Base-by-base conservation (phyloP, 2,113 vertebrate genomes). In the Alaudala cheleensis region DNA sequence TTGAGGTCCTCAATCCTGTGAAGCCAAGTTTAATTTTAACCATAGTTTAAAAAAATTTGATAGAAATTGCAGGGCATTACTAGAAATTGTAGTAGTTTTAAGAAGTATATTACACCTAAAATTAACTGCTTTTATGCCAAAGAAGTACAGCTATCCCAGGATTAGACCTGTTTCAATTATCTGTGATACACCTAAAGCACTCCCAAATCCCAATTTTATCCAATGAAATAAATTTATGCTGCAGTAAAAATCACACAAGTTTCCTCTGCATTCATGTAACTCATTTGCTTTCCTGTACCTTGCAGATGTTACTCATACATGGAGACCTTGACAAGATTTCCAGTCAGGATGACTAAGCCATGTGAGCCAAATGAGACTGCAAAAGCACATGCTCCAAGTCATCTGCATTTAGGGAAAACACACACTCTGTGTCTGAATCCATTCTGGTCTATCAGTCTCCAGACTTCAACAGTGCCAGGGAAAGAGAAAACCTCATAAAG, bases 321-420 rank as follows among this genome's bases (percentile, higher is more conserved):
- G 26, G 78, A 81, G 79, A 86, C 72, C 70, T 21, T 72, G 74
- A 80, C 33, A 77, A 33, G 44, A 69, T 61, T 92, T 86, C 86
- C 83, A 74, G 69, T 61, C 70, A 70, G 29, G 44, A 73, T 34
- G 26, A 85, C 60, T n/a, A 29, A 26, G 29, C 70, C 64, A 14
- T 6, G 53, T 60, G 67, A 39, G 73, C 74, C 83, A 69, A 73
- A 85, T 69, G 26, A 64, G 37, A 47, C 61, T 88, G 88, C 56
- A 72, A 77, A 80, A 88, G 82, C 74, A 88, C 57, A 39, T 20
- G 60, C 39, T 82, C 37, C 42, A 29, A 39, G 50, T 42, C 58
- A 51, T 19, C 23, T 82, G 37, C 67, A 69, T 45, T 72, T 28
- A 51, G 80, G 57, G 81, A 82, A 73, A 69, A 16, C 10, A 34